These are phyloP conservation scores for Hyposoter dolosus DNA, from an alignment of 2,888 invertebrate genomes.

Conservation along the genomic window DNA sequence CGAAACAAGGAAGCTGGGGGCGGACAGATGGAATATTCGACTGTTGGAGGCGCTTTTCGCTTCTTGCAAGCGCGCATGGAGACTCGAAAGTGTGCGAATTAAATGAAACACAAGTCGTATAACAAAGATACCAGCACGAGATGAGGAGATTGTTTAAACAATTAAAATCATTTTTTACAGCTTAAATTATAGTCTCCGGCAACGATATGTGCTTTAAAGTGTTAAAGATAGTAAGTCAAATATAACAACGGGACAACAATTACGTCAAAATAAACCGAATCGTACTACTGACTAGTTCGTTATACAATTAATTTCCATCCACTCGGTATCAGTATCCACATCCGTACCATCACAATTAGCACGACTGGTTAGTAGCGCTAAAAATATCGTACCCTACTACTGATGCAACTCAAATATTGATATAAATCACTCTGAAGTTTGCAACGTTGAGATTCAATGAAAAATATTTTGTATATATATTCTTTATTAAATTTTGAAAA, in stretches of 20 bases:
- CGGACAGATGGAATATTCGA: constrained; percentile 59
- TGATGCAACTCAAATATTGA: no score
- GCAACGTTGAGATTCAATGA: no score
- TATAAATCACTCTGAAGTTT: no score
- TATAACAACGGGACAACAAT: constrained; percentile 65
- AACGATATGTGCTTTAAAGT: no score
- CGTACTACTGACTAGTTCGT: constrained; percentile 71
- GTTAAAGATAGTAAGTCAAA: constrained; percentile 8
- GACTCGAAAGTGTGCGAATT: constrained; percentile 60
- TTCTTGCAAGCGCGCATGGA: constrained; percentile 31
- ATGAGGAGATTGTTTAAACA: constrained; percentile 75
- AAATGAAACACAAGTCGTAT: constrained; percentile 6
- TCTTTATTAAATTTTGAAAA: no score
- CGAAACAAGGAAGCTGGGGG: constrained; percentile 74
- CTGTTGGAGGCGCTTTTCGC: constrained; percentile 1
- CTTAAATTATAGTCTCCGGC: no score
- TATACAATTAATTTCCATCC: constrained; percentile 82
- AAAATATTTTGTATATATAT: no score
- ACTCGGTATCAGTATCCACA: constrained; percentile 71
- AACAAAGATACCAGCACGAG: constrained; percentile 66
- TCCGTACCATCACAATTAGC: not conserved
- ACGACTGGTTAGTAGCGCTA: not conserved
- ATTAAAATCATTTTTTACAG: no score
- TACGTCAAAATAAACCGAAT: constrained; percentile 74
- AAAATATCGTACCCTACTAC: no score